Conservation (phyloP, 2,797 vertebrate genomes). For the Etheostoma nigrum region DNA sequence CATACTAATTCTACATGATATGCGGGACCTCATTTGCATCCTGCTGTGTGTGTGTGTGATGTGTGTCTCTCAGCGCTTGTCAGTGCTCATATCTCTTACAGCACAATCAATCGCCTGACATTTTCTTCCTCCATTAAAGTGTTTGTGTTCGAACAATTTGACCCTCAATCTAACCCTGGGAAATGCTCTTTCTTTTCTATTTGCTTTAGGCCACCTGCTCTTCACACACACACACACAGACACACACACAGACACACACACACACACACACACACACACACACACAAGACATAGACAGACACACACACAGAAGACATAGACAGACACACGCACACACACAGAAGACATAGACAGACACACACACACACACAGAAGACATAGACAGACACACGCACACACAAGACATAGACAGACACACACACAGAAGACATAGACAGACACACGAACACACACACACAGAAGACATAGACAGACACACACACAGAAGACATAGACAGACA, state of each 20-base stretch:
- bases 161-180: constrained; percentile 5
- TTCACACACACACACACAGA: constrained; percentile 10
- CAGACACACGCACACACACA: constrained; percentile 1
- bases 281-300: background rate
- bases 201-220: constrained; percentile 25
- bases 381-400: no score
- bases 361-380: no score
- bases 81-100: constrained; percentile 1
- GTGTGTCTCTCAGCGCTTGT: background rate
- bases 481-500: no score
- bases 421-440: no score
- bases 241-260: background rate
- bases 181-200: constrained; percentile 16
- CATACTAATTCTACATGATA: background rate
- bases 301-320: background rate
- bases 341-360: no score
- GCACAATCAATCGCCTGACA: background rate
- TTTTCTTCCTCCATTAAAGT: constrained; percentile 6
- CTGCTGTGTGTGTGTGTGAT: background rate
- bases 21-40: background rate
- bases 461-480: background rate
- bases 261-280: no score
- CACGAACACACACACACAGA: no score
- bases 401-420: no score
- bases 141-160: constrained; percentile 14